Conservation (phyloP, 2,888 invertebrate species). For the Heliothis peltigera region DNA sequence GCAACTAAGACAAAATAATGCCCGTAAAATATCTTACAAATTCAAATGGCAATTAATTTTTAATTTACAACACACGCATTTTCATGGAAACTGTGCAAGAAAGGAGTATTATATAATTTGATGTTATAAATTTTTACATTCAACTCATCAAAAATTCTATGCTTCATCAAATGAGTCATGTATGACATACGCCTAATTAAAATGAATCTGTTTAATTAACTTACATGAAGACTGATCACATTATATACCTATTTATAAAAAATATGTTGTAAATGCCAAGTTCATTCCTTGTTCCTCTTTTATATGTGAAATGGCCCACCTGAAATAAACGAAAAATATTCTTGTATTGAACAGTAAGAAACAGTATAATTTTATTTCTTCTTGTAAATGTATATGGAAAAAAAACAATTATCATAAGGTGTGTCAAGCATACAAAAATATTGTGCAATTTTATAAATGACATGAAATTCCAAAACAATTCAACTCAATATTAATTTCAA, state of each 20-base stretch:
- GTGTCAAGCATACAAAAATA: neutral
- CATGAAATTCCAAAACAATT: neutral
- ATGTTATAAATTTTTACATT: too few species aligned
- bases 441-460: neutral
- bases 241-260: neutral
- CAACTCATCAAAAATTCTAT: neutral
- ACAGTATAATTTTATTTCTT: neutral
- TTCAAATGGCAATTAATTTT: neutral
- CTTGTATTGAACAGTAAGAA: neutral
- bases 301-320: neutral
- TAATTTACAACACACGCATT: too few species aligned
- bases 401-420: too few species aligned
- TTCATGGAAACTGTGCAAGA: too few species aligned
- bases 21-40: neutral
- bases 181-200: neutral
- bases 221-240: conserved; percentile 14
- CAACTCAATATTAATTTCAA: neutral
- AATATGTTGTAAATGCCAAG: conserved; percentile 14
- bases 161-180: neutral
- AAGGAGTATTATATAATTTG: too few species aligned
- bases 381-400: too few species aligned
- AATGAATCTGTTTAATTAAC: conserved; percentile 9
- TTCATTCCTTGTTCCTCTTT: conserved; percentile 6
- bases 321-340: conserved; percentile 26
- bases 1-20: neutral